Base-by-base conservation (phyloP, 1,140 invertebrate genomes). In the Sinella curviseta region DNA sequence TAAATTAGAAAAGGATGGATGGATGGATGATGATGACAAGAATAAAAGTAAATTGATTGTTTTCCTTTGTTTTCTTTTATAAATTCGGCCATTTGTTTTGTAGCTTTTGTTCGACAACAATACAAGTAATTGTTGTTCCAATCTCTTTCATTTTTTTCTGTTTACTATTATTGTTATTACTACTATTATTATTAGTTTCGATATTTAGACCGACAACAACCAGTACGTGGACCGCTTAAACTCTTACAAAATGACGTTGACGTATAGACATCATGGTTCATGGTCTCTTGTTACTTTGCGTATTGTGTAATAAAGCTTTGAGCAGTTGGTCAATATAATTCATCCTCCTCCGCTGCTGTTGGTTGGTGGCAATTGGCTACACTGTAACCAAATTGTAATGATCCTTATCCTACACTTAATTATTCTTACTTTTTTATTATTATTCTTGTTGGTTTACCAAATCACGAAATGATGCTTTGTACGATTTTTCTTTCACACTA, bases 21-120 rank as follows among this genome's bases (percentile, higher is more conserved):
- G 57, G 57, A 65, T 65, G 57, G 57, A 65, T 65, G 57, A 65
- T 65, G 57, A 65, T 65, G 57, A 65, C 57, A 65, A 65, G 57
- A 65, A 65, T 14, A 48, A 48, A 48, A 65, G 14, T 26, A 65
- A 65, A 65, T 65, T 65, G 57, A 65, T 65, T 65, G 57, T 48
- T 48, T 65, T 65, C 57, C 57, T 65, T 65, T 65, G 57, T 65
- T 65, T 65, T 65, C 57, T 26, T 65, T 65, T 16, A 4, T 65
- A 65, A 65, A 65, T 65, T 65, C 24, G 39, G 39, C 24, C 57
- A 65, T 17, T 26, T 65, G 26, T n/a, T 65, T 65, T 65, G 14
- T 65, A 4, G 57, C 57, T 17, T 48, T 48, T 14, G 57, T 17
- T 26, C 14, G 24, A 65, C 57, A 65, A 65, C 24, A 65, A 65